These are phyloP conservation scores for Taurulus bubalis DNA, from an alignment of 2,113 vertebrate genomes.

Conservation along the genomic window DNA sequence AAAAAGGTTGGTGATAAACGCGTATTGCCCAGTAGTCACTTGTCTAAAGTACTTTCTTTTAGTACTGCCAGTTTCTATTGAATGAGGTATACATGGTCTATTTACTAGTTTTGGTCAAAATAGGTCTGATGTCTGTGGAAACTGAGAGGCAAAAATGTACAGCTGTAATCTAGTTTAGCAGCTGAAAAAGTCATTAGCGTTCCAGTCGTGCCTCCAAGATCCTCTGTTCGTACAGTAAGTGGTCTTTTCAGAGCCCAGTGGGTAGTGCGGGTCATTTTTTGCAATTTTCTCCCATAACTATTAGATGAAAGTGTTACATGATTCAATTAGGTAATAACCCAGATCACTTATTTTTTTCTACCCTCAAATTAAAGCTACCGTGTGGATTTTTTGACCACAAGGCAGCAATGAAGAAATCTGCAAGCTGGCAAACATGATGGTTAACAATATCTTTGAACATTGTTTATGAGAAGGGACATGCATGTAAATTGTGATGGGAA, in stretches of 20 bases:
- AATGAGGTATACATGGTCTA: neutral
- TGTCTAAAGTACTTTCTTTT: neutral
- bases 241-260: neutral
- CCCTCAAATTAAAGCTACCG: neutral
- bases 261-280: neutral
- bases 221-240: neutral
- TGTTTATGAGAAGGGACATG: neutral
- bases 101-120: neutral
- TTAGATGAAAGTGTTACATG: neutral
- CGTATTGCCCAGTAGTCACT: neutral
- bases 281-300: neutral
- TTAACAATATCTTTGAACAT: neutral
- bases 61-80: neutral
- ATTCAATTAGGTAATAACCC: neutral
- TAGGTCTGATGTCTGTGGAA: neutral
- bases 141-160: neutral
- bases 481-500: neutral
- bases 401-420: neutral
- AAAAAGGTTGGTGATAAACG: conserved; percentile 3
- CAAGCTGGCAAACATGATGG: neutral
- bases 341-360: neutral
- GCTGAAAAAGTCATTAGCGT: neutral
- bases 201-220: neutral
- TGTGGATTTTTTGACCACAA: neutral
- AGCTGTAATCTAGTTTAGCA: neutral